Conservation (phyloP, 2,113 vertebrate species). For the Pogonocichla stellata region DNA sequence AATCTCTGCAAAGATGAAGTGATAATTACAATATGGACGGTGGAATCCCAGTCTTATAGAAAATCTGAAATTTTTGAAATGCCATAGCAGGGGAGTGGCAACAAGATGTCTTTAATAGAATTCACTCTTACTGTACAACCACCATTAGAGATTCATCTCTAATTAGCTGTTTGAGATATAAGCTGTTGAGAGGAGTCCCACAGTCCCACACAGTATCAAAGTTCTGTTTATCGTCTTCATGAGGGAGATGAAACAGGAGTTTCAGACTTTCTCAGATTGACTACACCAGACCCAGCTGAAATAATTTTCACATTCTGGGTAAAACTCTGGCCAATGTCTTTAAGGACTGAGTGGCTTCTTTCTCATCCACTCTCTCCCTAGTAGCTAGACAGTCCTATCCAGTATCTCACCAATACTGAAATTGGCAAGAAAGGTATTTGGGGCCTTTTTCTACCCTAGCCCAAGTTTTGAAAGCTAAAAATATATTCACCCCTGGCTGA, state of each 20-base stretch:
- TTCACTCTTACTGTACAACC: background rate
- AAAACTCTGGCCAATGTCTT: background rate
- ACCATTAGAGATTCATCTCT: background rate
- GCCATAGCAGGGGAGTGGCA: background rate
- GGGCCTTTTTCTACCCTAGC: background rate
- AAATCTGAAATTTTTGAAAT: background rate
- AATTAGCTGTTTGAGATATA: background rate
- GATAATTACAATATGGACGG: background rate
- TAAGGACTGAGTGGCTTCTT: background rate
- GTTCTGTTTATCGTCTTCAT: background rate
- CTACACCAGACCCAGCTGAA: background rate
- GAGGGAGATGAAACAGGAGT: background rate
- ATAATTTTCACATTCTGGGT: background rate
- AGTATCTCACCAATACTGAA: background rate
- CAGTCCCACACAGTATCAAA: background rate
- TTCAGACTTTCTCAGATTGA: constrained; percentile 12
- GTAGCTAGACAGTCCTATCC: background rate
- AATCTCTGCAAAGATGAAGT: background rate
- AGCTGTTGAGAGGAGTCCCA: background rate
- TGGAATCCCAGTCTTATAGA: background rate
- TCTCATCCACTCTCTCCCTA: background rate
- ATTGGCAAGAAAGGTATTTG: background rate
- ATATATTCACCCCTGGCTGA: background rate
- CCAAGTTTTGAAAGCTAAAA: background rate
- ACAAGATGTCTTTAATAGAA: background rate